These are phyloP conservation scores for Rhabditophanes sp. DNA, from an alignment of 2,888 invertebrate genomes.

Conservation along the genomic window DNA sequence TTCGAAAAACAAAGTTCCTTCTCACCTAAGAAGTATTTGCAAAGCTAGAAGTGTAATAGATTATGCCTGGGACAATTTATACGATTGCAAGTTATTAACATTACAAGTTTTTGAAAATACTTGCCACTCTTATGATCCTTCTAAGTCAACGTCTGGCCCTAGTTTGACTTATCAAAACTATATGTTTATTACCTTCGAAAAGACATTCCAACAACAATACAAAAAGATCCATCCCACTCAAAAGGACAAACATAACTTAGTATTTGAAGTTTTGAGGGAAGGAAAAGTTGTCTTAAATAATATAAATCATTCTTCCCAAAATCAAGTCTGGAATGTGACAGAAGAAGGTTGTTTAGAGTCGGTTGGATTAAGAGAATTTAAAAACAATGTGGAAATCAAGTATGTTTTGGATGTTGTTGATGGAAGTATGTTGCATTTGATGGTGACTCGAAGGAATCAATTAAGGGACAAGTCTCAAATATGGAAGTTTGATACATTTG, in stretches of 20 bases:
- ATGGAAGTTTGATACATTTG: constrained; percentile 64
- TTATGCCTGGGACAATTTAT: constrained; percentile 70
- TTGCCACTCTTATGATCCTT: constrained; percentile 60
- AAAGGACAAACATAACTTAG: constrained; percentile 54
- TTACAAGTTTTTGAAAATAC: constrained; percentile 73
- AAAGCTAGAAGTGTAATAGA: constrained; percentile 50
- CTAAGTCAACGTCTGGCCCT: constrained; percentile 53
- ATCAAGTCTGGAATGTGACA: constrained; percentile 86
- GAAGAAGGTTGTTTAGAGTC: constrained; percentile 74
- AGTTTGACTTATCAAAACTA: constrained; percentile 86
- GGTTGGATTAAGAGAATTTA: constrained; percentile 57
- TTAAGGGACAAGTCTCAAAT: constrained; percentile 73
- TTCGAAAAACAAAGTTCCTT: constrained; percentile 46
- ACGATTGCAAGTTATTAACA: constrained; percentile 55
- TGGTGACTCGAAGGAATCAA: constrained; percentile 66
- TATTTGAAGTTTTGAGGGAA: constrained; percentile 57
- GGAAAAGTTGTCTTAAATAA: constrained; percentile 40
- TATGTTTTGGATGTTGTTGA: constrained; percentile 68
- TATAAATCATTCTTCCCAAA: constrained; percentile 31
- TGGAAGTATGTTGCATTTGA: constrained; percentile 51
- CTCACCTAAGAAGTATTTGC: constrained; percentile 32
- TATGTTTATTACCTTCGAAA: too few relatives aligned
- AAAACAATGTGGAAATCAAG: constrained; percentile 9
- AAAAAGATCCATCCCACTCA: too few relatives aligned
- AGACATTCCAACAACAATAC: too few relatives aligned